Base-by-base conservation (phyloP, 1,140 invertebrate species). In the Trachelipus rathkii region DNA sequence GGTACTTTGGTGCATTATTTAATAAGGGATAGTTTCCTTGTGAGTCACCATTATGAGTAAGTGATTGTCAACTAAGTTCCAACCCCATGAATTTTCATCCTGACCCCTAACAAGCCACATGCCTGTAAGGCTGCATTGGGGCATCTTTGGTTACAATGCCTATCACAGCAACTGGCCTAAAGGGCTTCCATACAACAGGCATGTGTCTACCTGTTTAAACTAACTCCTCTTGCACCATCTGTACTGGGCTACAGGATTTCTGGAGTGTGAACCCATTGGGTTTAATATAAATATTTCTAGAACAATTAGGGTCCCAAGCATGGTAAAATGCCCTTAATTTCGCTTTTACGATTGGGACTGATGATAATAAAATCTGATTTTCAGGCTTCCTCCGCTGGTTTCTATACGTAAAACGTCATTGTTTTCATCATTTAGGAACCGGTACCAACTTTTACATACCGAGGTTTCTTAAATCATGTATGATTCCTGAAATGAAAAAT, bases 231-330 rank as follows among this genome's bases (percentile, higher is more conserved):
- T 73, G 95, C 93, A 44, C 94, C 96, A 87, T 99, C 97, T 74
- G 97, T 99, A 87, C 95, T 99, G 97, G 44, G 97, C 97, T 43
- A 99, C 94, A 45, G 97, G 97, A 87, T 99, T 98, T 87, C 95
- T 90, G 96, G 80, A 99, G 87, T 9, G 96, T 99, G 84, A 99
- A 99, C 72, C 95, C 96, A 88, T 97, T 98, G 23, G 94, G 90
- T 88, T 97, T 98, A 72, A 98, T 92, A 84, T 95, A 98, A 84
- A 98, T 93, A 87, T 99, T 97, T 83, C 94, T 89, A 23, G 96
- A 98, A 84, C 95, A 97, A 84, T 94, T 92, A 0, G 95, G 94
- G 86, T 96, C 98, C 97, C 96, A 99, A 0, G 96, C 92, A 87
- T 98, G 94, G 85, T 92, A 93, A 85, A 92, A 96, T 11, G 96